These are phyloP conservation scores for Hyposoter didymator DNA, from an alignment of 2,888 invertebrate species.

Conservation along the genomic window DNA sequence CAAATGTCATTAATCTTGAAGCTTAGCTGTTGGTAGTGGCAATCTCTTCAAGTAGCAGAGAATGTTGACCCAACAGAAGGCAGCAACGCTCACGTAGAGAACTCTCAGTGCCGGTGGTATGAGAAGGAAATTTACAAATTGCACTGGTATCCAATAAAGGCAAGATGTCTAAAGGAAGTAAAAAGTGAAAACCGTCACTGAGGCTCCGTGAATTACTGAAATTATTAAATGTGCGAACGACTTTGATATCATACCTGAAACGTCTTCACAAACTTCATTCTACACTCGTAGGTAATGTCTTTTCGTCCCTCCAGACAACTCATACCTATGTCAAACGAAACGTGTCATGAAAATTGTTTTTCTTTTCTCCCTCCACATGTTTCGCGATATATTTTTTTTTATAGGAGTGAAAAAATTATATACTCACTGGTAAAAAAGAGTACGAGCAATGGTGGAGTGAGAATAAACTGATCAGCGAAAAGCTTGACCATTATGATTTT, in stretches of 20 bases:
- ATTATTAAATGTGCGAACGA: not conserved
- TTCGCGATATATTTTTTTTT: not conserved
- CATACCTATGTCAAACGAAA: conserved; percentile 86
- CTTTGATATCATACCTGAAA: conserved; percentile 80
- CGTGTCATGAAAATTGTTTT: conserved; percentile 11
- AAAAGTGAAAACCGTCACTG: not conserved
- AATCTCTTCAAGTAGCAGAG: conserved; percentile 90
- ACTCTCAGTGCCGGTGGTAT: conserved; percentile 91
- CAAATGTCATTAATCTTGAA: conserved; percentile 31
- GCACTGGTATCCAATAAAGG: conserved; percentile 93
- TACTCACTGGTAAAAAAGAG: conserved; percentile 90
- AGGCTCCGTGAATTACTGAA: not conserved
- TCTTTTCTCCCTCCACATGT: not conserved
- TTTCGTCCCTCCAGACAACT: conserved; percentile 90
- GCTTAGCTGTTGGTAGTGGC: conserved; percentile 63
- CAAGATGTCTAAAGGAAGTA: conserved; percentile 88
- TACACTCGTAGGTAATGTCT: conserved; percentile 90
- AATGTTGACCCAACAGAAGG: conserved; percentile 94
- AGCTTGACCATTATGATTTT: conserved; percentile 89
- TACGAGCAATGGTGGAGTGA: conserved; percentile 90
- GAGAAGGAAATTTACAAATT: conserved; percentile 91
- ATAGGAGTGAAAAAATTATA: conserved; percentile 67
- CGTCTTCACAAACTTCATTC: conserved; percentile 89
- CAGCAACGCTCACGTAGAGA: conserved; percentile 91
- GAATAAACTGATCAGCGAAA: conserved; percentile 90